These are phyloP conservation scores for Isurus oxyrinchus DNA, from an alignment of 2,113 vertebrate genomes.

Conservation along the genomic window DNA sequence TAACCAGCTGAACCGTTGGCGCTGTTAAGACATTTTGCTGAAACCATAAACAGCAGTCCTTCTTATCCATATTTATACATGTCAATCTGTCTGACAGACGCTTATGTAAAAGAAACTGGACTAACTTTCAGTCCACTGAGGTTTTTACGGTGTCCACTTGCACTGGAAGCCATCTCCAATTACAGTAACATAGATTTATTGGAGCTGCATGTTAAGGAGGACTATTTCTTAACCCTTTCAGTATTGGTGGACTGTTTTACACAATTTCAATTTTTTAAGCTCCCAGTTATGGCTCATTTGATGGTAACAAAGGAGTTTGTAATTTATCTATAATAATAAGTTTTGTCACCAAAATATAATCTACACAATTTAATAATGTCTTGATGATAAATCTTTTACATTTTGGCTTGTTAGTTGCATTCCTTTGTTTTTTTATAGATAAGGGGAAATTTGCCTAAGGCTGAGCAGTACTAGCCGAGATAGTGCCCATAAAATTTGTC, in stretches of 20 bases:
- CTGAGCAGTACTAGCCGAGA: not conserved
- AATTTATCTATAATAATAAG: not conserved
- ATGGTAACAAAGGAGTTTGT: not conserved
- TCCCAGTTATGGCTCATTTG: not conserved
- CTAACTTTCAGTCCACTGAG: not conserved
- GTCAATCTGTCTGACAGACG: not conserved
- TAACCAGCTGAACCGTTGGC: not conserved
- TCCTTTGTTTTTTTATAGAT: not conserved
- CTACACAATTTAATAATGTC: not conserved
- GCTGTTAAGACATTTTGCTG: not conserved
- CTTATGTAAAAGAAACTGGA: slow-evolving; percentile 6
- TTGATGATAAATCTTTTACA: not conserved
- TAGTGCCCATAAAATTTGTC: not conserved
- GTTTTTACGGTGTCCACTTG: not conserved
- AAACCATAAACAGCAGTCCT: not conserved
- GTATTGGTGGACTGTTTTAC: not conserved
- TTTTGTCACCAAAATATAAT: not conserved
- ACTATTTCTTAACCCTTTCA: not conserved
- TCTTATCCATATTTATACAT: not conserved
- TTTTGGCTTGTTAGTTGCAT: not conserved
- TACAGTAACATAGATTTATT: not conserved
- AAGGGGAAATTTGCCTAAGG: not conserved
- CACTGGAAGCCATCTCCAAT: not conserved
- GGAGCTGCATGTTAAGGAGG: not conserved
- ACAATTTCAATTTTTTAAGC: not conserved